Evolutionary conservation across 2,797 vertebrate genomes (phyloP).

Genomic region (Anableps anableps): DNA sequence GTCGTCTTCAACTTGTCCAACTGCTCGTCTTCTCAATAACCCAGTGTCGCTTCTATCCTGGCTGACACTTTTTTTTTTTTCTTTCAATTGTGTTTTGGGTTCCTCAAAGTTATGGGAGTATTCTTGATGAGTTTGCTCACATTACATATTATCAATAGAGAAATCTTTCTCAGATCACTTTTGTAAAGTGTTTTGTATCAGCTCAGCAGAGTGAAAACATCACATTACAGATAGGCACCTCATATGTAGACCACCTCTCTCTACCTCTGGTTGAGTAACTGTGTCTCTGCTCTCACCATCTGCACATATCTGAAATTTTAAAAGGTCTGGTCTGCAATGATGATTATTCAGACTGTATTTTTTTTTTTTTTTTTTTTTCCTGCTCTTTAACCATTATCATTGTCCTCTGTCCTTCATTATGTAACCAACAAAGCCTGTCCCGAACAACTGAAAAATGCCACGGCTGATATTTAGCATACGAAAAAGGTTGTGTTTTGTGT

Average conservation of each 20-base stretch:
- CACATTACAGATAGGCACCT: slow-evolving; percentile 19
- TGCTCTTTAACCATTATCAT: slow-evolving; percentile 41
- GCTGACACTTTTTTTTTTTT: no score
- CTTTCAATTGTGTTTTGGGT: background rate
- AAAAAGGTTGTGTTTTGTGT: slow-evolving; percentile 33
- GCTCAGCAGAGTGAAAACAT: slow-evolving; percentile 28
- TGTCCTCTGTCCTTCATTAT: slow-evolving; percentile 41
- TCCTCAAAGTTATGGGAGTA: background rate
- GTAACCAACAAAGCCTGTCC: slow-evolving; percentile 35
- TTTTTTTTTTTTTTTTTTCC: slow-evolving; percentile 32
- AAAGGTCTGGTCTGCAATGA: slow-evolving; percentile 37
- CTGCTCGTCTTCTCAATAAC: background rate
- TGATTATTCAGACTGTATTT: slow-evolving; percentile 48
- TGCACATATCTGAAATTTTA: slow-evolving; percentile 29
- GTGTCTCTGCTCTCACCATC: slow-evolving; percentile 37
- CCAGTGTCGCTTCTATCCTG: background rate
- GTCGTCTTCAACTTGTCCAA: background rate
- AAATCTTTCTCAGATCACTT: slow-evolving; percentile 15
- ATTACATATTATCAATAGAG: slow-evolving; percentile 13
- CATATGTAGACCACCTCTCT: slow-evolving; percentile 32
- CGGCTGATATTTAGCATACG: slow-evolving; percentile 51
- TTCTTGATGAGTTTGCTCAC: slow-evolving; percentile 8
- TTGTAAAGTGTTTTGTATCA: slow-evolving; percentile 16
- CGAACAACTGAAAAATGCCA: slow-evolving; percentile 39
- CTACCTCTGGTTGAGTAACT: slow-evolving; percentile 37